Percentiles rank a stretch among this genome's conserved stretches.
Evolutionary conservation across 2,797 vertebrate species (phyloP).

Genomic region (Phalanger gymnotis): DNA sequence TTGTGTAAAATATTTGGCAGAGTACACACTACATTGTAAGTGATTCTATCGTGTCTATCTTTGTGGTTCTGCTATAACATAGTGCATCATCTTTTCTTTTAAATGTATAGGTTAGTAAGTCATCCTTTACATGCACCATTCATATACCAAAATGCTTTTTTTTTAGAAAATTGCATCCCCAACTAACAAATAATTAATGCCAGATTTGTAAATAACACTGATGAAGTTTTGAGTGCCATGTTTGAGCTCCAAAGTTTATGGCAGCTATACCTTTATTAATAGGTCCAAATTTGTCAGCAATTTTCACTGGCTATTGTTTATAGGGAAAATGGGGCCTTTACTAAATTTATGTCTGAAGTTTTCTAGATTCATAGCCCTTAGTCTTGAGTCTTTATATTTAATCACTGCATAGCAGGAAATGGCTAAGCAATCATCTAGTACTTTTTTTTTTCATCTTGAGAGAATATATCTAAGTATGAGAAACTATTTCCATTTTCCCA

Average conservation of each 20-base stretch:
- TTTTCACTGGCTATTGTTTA: conserved; percentile 59
- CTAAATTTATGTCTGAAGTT: conserved; percentile 69
- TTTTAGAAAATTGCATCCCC: conserved; percentile 54
- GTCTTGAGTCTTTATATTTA: conserved; percentile 65
- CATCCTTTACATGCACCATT: conserved; percentile 80
- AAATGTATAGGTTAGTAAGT: conserved; percentile 81
- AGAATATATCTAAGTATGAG: conserved; percentile 43
- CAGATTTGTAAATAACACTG: conserved; percentile 75
- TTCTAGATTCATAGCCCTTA: conserved; percentile 47
- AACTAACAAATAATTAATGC: conserved; percentile 81
- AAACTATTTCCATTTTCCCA: conserved; percentile 11
- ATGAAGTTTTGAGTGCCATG: conserved; percentile 66
- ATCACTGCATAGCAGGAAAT: conserved; percentile 48
- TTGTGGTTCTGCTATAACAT: conserved; percentile 75
- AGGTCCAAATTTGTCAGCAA: conserved; percentile 73
- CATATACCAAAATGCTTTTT: conserved; percentile 74
- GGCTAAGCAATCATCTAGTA: conserved; percentile 33
- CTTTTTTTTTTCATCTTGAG: conserved; percentile 51
- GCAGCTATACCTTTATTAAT: conserved; percentile 65
- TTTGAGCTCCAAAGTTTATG: conserved; percentile 67
- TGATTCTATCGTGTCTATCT: conserved; percentile 78
- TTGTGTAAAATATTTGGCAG: conserved; percentile 76
- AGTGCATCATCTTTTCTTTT: conserved; percentile 81
- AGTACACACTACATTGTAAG: conserved; percentile 73
- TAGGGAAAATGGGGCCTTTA: conserved; percentile 66